A percentile compares a stretch with the other conserved stretches of the same genome.
Evolutionary conservation across 2,888 invertebrate genomes (phyloP).

Genomic region (Acanthoscelides obtectus): DNA sequence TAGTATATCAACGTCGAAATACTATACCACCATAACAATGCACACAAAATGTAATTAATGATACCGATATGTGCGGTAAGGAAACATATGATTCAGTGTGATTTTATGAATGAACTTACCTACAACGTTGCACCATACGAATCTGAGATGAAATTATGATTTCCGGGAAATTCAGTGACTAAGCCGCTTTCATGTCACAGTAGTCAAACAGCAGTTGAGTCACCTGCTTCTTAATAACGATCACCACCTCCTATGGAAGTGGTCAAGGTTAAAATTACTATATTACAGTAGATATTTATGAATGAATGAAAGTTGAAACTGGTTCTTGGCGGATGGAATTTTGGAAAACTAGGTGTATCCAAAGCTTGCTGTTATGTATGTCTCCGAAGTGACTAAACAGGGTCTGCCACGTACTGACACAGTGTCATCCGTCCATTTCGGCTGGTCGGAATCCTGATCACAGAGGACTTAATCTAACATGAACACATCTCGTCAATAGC

Average conservation of each 20-base stretch:
- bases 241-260: background rate
- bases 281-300: background rate
- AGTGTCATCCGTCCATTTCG: no score
- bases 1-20: no score
- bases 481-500: no score
- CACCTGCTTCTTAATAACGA: constrained; percentile 2
- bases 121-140: constrained; percentile 5
- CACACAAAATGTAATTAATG: background rate
- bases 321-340: background rate
- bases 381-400: no score
- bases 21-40: background rate
- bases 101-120: constrained; percentile 13
- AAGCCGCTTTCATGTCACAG: constrained; percentile 6
- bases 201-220: constrained; percentile 1
- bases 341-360: no score
- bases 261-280: constrained; percentile 19
- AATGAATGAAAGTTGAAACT: background rate
- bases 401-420: no score
- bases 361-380: no score
- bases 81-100: background rate
- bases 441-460: no score
- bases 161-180: constrained; percentile 15
- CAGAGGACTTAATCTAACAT: no score
- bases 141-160: constrained; percentile 2
- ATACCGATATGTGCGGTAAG: background rate